Evolutionary conservation across 1,140 invertebrate genomes (phyloP), one percentile per base, ranked within the genome.

Genomic region (Papilio helenus): DNA sequence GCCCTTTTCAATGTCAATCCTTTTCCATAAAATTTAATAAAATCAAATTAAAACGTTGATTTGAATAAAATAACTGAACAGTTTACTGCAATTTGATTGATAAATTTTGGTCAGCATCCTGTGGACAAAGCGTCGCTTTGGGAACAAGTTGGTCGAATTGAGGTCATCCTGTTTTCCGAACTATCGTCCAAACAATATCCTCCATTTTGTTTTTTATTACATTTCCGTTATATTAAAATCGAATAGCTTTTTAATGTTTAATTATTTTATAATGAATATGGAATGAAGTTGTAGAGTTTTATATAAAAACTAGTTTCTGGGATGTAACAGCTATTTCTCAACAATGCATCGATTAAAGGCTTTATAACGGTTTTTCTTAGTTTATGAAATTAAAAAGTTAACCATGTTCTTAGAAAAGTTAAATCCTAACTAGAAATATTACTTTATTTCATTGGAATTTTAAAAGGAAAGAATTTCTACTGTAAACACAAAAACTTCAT

Each of bases 191-290:
- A 65, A 65, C 61, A 55, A n/a, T 29, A 65, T 65, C 61, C 10
- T 65, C 61, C 61, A 65, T 65, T 65, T 65, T 65, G 26, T 65
- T 65, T 65, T 68, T 16, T 68, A 29, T 29, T 68, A 68, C 26
- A 34, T 34, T 68, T 68, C 61, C 26, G 61, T 68, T 68, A 68
- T 12, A 12, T 68, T 58, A 58, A 26, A 16, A 20, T 68, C n/a
- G n/a, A n/a, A n/a, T n/a, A n/a, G n/a, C n/a, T n/a, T n/a, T n/a
- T n/a, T n/a, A n/a, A n/a, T n/a, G n/a, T n/a, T n/a, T n/a, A n/a
- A n/a, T n/a, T n/a, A n/a, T n/a, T n/a, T n/a, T n/a, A n/a, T n/a
- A n/a, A n/a, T n/a, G n/a, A n/a, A n/a, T n/a, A n/a, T 29, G 14
- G 23, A 68, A 68, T 18, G 2, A 7, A 2, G n/a, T n/a, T n/a